phyloP scores from a whole-genome alignment of 2,797 vertebrate species.

The Tokudaia muenninki region DNA sequence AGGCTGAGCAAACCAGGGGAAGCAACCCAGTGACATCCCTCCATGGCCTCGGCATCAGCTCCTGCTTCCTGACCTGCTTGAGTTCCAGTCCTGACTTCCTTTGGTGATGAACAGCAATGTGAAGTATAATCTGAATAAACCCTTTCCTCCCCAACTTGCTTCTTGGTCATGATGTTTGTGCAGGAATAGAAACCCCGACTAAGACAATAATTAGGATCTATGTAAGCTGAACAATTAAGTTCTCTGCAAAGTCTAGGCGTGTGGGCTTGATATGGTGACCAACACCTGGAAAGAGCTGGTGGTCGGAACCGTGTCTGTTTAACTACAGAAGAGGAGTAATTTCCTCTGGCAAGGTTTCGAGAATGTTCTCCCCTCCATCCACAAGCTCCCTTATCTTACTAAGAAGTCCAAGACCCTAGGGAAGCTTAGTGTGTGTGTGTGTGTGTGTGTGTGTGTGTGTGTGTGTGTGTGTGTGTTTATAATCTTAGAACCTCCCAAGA shows the following conservation, averaged over 20 bases:
- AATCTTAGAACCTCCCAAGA: conserved; percentile 94
- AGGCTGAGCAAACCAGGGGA: too few relatives aligned
- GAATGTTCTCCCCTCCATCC: conserved; percentile 98
- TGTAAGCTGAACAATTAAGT: conserved; percentile 97
- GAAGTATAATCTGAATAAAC: neutral
- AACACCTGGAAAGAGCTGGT: conserved; percentile 97
- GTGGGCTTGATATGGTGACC: conserved; percentile 98
- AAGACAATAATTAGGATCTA: conserved; percentile 97
- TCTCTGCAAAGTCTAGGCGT: conserved; percentile 97
- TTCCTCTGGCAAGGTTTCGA: conserved; percentile 98
- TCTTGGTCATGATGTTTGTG: neutral
- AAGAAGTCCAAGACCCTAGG: conserved; percentile 97
- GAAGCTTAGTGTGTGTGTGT: conserved; percentile 95
- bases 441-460: too few relatives aligned
- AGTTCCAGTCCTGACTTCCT: too few relatives aligned
- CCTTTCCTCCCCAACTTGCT: neutral
- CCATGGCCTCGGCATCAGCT: too few relatives aligned
- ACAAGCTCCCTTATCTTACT: conserved; percentile 97
- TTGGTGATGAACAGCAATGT: neutral
- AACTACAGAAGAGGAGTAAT: conserved; percentile 99
- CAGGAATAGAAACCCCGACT: neutral
- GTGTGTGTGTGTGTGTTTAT: conserved; percentile 87
- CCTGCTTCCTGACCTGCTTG: too few relatives aligned
- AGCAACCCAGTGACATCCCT: too few relatives aligned
- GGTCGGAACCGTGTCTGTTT: conserved; percentile 97